Evolutionary conservation across 1,140 invertebrate genomes (phyloP).

Genomic region (Drosophila seguyi): DNA sequence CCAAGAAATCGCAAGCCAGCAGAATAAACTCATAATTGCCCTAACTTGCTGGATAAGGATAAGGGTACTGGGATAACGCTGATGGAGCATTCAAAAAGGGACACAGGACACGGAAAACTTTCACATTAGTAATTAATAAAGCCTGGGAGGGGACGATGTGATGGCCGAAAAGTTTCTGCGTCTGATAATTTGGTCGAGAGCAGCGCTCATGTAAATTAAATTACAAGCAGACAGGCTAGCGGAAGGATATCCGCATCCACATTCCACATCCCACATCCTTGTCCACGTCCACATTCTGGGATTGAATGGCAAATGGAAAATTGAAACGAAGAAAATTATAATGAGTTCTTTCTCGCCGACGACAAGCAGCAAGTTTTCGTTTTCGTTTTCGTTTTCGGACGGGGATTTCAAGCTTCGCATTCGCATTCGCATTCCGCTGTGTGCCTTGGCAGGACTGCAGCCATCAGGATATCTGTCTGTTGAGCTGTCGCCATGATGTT

Average conservation of each 20-base stretch:
- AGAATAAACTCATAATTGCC: slow-evolving; percentile 65
- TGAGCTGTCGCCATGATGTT: slow-evolving; percentile 64
- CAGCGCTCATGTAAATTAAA: slow-evolving; percentile 76
- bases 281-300: slow-evolving; percentile 36
- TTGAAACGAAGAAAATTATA: slow-evolving; percentile 74
- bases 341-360: slow-evolving; percentile 62
- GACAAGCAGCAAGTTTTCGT: slow-evolving; percentile 39
- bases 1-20: slow-evolving; percentile 46
- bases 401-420: slow-evolving; percentile 3
- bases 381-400: slow-evolving; percentile 30
- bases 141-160: slow-evolving; percentile 32
- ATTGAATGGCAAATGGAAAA: slow-evolving; percentile 72
- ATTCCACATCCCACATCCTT: slow-evolving; percentile 4
- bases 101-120: slow-evolving; percentile 63
- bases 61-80: slow-evolving; percentile 9
- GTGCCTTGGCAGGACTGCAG: slow-evolving; percentile 23
- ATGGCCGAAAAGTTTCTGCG: slow-evolving; percentile 57
- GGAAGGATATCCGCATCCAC: slow-evolving; percentile 17
- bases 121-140: slow-evolving; percentile 80
- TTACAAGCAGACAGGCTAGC: slow-evolving; percentile 41
- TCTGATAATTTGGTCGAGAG: slow-evolving; percentile 53
- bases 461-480: slow-evolving; percentile 41
- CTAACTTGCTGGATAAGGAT: slow-evolving; percentile 16
- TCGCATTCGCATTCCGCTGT: slow-evolving; percentile 10
- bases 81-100: slow-evolving; percentile 48